Conservation (phyloP, 2,888 invertebrate genomes). For the Thymelicus lineola region DNA sequence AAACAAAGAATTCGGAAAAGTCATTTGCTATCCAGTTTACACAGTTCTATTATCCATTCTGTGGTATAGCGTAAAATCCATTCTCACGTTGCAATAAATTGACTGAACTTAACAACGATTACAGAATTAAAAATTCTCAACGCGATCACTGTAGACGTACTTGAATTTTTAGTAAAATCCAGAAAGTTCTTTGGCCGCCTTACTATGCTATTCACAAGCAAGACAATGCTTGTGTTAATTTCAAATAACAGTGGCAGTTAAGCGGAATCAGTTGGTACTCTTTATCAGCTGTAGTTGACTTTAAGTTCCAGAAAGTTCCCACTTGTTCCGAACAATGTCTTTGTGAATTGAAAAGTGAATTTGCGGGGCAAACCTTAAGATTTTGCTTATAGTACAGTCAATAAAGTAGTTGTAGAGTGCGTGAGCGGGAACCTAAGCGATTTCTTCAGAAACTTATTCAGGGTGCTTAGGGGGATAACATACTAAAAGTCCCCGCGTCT, state of each 20-base stretch:
- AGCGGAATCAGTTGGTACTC: constrained; percentile 29
- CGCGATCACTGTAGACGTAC: not conserved
- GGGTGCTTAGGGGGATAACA: no score
- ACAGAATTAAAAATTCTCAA: not conserved
- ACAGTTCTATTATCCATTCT: no score
- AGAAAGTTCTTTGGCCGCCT: constrained; percentile 4
- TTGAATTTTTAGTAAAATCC: constrained; percentile 8
- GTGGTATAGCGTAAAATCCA: no score
- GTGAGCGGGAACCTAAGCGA: no score
- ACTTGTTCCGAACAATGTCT: constrained; percentile 35
- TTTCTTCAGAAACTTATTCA: no score
- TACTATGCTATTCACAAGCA: constrained; percentile 9
- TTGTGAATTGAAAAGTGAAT: constrained; percentile 34
- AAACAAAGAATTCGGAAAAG: no score
- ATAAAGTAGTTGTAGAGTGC: no score
- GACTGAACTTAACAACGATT: not conserved
- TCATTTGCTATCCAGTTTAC: no score
- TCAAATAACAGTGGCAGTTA: constrained; percentile 14
- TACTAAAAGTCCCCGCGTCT: no score
- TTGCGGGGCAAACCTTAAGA: constrained; percentile 13
- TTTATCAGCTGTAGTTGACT: constrained; percentile 31
- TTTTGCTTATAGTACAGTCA: no score
- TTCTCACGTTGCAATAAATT: no score
- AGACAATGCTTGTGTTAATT: constrained; percentile 33
- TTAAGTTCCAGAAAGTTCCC: constrained; percentile 30